These are phyloP conservation scores for Physocephala rufipes DNA, from an alignment of 2,888 invertebrate species.

Conservation along the genomic window DNA sequence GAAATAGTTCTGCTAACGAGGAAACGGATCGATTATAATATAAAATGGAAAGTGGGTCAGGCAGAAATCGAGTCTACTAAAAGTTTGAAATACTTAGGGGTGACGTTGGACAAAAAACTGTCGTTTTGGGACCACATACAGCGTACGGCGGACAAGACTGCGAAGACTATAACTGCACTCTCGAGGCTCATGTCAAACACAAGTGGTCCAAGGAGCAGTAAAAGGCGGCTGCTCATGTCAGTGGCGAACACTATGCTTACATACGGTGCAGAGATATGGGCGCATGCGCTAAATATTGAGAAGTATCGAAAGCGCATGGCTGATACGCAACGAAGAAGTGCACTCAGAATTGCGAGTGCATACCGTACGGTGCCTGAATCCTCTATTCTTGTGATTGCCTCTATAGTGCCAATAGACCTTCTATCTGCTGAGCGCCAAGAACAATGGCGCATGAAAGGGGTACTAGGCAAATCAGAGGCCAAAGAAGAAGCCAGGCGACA, in stretches of 20 bases:
- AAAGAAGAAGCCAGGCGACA: neutral
- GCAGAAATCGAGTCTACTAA: too few species aligned
- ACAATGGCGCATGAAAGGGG: too few species aligned
- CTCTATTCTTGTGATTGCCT: neutral
- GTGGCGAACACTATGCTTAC: neutral
- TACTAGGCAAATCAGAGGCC: neutral
- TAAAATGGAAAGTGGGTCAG: too few species aligned
- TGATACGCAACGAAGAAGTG: neutral
- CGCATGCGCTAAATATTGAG: neutral
- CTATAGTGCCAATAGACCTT: neutral
- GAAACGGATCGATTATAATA: neutral
- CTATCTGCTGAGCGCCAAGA: neutral
- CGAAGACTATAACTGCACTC: neutral
- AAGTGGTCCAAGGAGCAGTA: neutral
- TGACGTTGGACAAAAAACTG: neutral
- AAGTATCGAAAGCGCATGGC: neutral
- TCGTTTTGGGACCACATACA: neutral
- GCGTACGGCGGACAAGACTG: neutral
- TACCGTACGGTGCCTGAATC: neutral
- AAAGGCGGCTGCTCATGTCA: neutral
- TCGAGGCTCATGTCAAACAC: neutral
- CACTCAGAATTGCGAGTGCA: neutral
- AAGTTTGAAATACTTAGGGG: neutral
- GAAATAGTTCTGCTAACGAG: neutral
- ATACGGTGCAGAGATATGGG: neutral